phyloP scores from a whole-genome alignment of 2,888 invertebrate genomes.

The Luperina nickerlii region DNA sequence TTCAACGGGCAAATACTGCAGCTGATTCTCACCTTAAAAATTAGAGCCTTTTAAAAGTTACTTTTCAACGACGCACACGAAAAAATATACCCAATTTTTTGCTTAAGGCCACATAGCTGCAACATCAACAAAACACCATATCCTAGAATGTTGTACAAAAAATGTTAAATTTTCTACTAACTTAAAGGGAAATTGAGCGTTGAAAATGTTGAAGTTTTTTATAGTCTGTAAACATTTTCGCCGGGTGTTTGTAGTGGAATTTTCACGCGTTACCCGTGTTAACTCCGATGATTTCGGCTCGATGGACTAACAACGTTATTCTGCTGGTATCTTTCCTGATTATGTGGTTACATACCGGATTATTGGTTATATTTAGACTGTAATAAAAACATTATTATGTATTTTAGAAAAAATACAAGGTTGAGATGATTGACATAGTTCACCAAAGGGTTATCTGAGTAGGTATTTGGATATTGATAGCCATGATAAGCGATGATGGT shows the following conservation, averaged over 20 bases:
- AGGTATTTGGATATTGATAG: not conserved
- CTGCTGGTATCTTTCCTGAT: slow-evolving; percentile 28
- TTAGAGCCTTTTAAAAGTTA: slow-evolving; percentile 7
- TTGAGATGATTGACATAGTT: not conserved
- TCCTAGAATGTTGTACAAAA: slow-evolving; percentile 24
- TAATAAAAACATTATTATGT: not conserved
- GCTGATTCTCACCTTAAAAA: slow-evolving; percentile 1
- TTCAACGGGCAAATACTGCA: not conserved
- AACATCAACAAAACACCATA: slow-evolving; percentile 21
- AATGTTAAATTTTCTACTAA: slow-evolving; percentile 23
- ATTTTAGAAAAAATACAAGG: too few species aligned
- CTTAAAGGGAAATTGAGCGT: slow-evolving; percentile 47
- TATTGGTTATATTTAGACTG: not conserved
- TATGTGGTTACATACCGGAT: slow-evolving; percentile 4
- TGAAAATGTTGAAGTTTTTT: slow-evolving; percentile 54
- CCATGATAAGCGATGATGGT: not conserved
- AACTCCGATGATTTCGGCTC: slow-evolving; percentile 38
- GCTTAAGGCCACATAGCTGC: slow-evolving; percentile 4
- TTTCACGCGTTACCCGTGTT: slow-evolving; percentile 49
- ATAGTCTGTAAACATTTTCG: slow-evolving; percentile 49
- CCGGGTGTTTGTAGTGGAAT: slow-evolving; percentile 44
- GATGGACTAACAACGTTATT: slow-evolving; percentile 23
- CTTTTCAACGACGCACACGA: not conserved
- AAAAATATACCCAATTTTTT: slow-evolving; percentile 13
- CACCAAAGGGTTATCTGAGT: not conserved